A percentile compares a stretch with the other conserved stretches of the same genome.
phyloP scores from a whole-genome alignment of 2,797 vertebrate genomes.

The Lagorchestes hirsutus region DNA sequence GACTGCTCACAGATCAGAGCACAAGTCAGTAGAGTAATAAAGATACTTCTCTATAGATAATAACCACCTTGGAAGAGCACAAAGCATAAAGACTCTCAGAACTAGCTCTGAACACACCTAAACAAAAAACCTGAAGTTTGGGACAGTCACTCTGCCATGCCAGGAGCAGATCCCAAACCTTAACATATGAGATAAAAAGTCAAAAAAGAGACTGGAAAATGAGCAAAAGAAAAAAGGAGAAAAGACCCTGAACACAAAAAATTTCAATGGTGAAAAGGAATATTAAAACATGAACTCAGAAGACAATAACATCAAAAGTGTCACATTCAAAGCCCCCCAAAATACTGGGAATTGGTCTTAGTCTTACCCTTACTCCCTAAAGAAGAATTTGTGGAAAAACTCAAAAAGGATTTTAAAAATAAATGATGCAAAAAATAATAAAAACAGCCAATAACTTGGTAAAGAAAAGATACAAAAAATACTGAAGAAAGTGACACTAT shows the following conservation, averaged over 20 bases:
- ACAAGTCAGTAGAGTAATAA: no score
- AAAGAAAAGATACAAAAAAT: not conserved
- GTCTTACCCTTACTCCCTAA: fast-evolving
- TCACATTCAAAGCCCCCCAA: not conserved
- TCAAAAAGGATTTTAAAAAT: not conserved
- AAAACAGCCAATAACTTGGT: not conserved
- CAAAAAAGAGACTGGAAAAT: no score
- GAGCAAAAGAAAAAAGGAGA: not conserved
- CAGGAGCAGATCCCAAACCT: no score
- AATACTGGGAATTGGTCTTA: not conserved
- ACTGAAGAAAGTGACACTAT: not conserved
- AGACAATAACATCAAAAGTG: not conserved
- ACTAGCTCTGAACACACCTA: no score
- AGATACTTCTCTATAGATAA: no score
- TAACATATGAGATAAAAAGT: no score
- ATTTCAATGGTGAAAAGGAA: not conserved
- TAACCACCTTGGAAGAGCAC: no score
- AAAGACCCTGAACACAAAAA: not conserved
- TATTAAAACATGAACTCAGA: not conserved
- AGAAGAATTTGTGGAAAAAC: not conserved
- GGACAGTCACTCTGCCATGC: no score
- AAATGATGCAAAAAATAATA: not conserved
- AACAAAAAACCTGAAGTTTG: no score
- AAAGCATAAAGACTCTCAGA: no score
- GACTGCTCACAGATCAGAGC: no score